These are phyloP conservation scores for Drosophila mimica DNA, from an alignment of 2,888 invertebrate genomes.

Conservation along the genomic window DNA sequence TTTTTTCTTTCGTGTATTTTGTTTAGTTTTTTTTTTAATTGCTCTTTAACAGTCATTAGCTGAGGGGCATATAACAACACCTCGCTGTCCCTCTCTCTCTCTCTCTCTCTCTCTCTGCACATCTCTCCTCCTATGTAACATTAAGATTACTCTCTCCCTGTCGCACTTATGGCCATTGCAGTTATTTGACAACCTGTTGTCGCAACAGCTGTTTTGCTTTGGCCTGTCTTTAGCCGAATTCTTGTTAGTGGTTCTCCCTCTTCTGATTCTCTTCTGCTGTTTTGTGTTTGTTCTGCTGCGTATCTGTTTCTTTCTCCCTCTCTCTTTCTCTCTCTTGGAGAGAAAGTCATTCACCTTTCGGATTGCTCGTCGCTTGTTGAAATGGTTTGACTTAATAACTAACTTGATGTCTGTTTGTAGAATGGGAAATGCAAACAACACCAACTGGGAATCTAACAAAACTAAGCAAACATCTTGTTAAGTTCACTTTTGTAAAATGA, in stretches of 20 bases:
- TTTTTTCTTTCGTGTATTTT: slow-evolving; percentile 10
- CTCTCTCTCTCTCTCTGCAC: neutral
- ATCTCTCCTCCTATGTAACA: slow-evolving; percentile 6
- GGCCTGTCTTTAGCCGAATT: slow-evolving; percentile 39
- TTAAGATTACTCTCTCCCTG: neutral
- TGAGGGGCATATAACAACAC: slow-evolving; percentile 33
- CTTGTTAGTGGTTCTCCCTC: slow-evolving; percentile 18
- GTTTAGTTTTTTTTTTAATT: slow-evolving; percentile 25
- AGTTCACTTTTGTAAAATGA: neutral
- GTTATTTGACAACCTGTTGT: slow-evolving; percentile 43
- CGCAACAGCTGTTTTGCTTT: slow-evolving; percentile 51
- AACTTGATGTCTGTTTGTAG: slow-evolving; percentile 42
- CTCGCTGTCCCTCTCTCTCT: neutral
- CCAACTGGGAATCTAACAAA: slow-evolving; percentile 23
- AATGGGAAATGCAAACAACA: slow-evolving; percentile 66
- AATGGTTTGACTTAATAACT: slow-evolving; percentile 59
- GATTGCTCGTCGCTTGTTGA: slow-evolving; percentile 31
- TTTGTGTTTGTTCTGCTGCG: slow-evolving; percentile 29
- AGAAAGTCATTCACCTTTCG: slow-evolving; percentile 76
- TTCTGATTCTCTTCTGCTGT: slow-evolving; percentile 12
- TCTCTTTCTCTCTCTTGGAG: slow-evolving; percentile 27
- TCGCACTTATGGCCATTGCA: neutral
- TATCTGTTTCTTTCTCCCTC: slow-evolving; percentile 14
- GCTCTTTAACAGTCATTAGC: slow-evolving; percentile 64
- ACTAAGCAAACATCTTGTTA: slow-evolving; percentile 39